Base-by-base conservation (phyloP, 1,140 invertebrate species). In the Glossosoma conforme region DNA sequence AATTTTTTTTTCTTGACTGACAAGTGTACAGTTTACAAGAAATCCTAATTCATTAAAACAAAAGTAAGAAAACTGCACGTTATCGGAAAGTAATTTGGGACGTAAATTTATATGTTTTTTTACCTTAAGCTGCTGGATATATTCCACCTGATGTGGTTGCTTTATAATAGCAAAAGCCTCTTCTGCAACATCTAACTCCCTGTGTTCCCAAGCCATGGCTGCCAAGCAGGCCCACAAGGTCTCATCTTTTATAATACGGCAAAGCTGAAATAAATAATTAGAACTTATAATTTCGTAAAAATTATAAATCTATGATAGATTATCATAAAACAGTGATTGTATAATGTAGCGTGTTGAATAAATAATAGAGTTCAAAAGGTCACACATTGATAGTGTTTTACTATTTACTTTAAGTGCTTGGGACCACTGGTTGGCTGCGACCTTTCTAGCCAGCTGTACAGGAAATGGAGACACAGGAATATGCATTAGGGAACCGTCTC, bases 161-260 rank as follows among this genome's bases (percentile, higher is more conserved):
- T 84, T 82, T 45, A 97, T 89, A 17, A 91, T 85, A n/a, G 91
- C 87, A 72, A 94, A 98, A 8, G 91, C 89, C 64, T 95, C 86
- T 77, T 97, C 93, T 1, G 93, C 92, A 20, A 90, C 84, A 30
- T 84, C 78, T 17, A 96, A 69, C 41, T 75, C 70, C 46, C 65
- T 62, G 59, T 92, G 79, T 57, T 88, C 83, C 38, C 86, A 86
- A 10, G 93, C 84, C 67, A 95, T 77, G 1, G 88, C 89, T 2
- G 93, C 93, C 53, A 97, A 74, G 61, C 88, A 90, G 1, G 91
- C 87, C 93, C 94, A 97, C 13, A 96, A 67, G 24, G 80, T 82
- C 56, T 89, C 85, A 61, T 92, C 88, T 80, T 87, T 69, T 30
- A 76, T 69, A 8, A 70, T 69, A 6, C 69, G 60, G 50, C 70